Evolutionary conservation across 2,888 invertebrate genomes (phyloP), one percentile per base, ranked within the genome.

Genomic region (Theretra japonica): DNA sequence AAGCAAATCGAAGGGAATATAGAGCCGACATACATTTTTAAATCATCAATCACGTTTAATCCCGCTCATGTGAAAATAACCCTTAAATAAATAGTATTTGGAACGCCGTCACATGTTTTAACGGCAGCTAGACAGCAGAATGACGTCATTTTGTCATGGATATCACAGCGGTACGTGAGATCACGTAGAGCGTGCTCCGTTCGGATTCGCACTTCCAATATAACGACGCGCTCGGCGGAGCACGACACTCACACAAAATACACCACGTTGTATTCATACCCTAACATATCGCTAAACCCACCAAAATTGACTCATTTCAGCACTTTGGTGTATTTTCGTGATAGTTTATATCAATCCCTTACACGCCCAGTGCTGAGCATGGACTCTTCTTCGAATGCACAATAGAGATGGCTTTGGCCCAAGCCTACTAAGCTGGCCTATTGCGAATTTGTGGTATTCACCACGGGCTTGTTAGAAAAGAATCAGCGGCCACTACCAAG

Each of bases 161-260:
- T 62, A 62, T 62, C 62, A 62, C 41, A 21, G 21, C 62, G 11
- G 33, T 62, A 62, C 62, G 41, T 41, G 62, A 41, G 41, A 41
- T 60, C 62, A 41, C 62, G 62, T 65, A 23, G n/a, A 62, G 21
- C 41, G 23, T 41, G 62, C 53, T 15, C 21, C 23, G 41, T 21
- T 41, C 62, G n/a, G 62, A 41, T 41, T 65, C 62, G 60, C 60
- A 60, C 17, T 60, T 33, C 60, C 41, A 65, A 65, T 65, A 65
- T 65, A 23, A 48, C 65, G 60, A 60, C 8, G 19, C 33, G n/a
- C 7, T 30, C n/a, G 60, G 33, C n/a, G 17, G 30, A n/a, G 7
- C 30, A 28, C 30, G 2, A 30, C n/a, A 30, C 33, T n/a, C 30
- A 60, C 60, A 33, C 60, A n/a, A n/a, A 60, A n/a, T 60, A 33